A percentile compares a stretch with the other conserved stretches of the same genome.
Evolutionary conservation across 30 jellyfish, hydroid and myxozoan species (phyloP).

Genomic region (Sanderia malayensis): DNA sequence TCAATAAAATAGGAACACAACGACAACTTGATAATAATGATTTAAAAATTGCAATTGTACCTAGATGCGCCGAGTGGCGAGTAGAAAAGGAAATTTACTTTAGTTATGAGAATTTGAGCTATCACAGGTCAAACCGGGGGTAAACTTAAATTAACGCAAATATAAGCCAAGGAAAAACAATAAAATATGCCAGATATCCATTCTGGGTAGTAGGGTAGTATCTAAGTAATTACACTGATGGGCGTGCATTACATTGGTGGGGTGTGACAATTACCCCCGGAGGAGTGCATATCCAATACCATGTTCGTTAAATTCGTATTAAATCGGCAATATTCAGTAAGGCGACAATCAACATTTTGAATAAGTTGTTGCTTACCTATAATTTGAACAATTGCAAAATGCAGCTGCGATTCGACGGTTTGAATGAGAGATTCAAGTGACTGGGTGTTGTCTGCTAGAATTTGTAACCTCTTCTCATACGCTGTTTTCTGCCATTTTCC

Average conservation of each 20-base stretch:
- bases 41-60: not conserved
- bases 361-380: too few species aligned
- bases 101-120: not conserved
- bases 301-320: too few species aligned
- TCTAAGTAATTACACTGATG: too few species aligned
- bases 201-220: too few species aligned
- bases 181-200: too few species aligned
- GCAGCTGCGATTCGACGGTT: constrained; percentile 1
- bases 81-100: not conserved
- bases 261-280: too few species aligned
- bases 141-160: not conserved
- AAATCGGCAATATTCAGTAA: too few species aligned
- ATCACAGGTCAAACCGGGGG: not conserved
- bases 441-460: not conserved
- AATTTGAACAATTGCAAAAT: constrained; percentile 55
- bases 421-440: constrained; percentile 17
- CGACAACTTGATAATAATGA: too few species aligned
- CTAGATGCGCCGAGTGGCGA: not conserved
- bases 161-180: not conserved
- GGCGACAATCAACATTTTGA: too few species aligned
- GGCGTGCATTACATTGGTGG: too few species aligned
- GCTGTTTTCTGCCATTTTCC: constrained; percentile 48
- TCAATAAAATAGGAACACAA: too few species aligned
- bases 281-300: too few species aligned
- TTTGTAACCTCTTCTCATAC: constrained; percentile 54